A percentile compares a stretch with the other conserved stretches of the same genome.
phyloP scores from a whole-genome alignment of 2,113 vertebrate species.

The Spermophilus dauricus region DNA sequence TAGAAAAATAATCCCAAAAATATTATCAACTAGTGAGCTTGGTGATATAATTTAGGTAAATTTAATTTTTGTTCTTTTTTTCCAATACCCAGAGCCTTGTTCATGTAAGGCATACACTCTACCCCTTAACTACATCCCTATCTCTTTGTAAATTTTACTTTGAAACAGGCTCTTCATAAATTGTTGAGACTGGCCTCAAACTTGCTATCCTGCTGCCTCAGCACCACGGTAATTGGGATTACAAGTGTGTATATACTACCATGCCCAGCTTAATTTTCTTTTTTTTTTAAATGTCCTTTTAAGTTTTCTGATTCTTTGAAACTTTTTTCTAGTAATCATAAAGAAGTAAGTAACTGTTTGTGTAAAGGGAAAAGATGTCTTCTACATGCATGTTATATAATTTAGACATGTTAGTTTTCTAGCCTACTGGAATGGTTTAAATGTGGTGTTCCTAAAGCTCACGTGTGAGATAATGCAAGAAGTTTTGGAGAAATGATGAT shows the following conservation, averaged over 20 bases:
- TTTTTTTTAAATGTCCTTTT: not conserved
- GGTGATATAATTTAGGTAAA: slow-evolving; percentile 1
- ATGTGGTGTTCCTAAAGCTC: no score
- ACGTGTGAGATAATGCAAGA: no score
- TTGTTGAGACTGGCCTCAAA: not conserved
- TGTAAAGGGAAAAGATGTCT: slow-evolving; percentile 4
- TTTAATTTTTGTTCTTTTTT: not conserved
- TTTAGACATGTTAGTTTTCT: slow-evolving; percentile 63
- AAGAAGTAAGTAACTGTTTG: slow-evolving; percentile 4
- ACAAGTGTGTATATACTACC: not conserved
- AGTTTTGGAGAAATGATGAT: no score
- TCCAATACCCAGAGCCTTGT: not conserved
- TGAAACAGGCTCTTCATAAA: not conserved
- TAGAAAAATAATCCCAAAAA: not conserved
- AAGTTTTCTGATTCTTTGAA: slow-evolving; percentile 46
- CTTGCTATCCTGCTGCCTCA: not conserved
- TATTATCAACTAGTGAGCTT: slow-evolving; percentile 5
- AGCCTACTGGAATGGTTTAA: not conserved
- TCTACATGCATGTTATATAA: not conserved
- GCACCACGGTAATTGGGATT: not conserved
- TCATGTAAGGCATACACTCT: not conserved
- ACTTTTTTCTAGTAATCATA: not conserved
- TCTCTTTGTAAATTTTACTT: not conserved
- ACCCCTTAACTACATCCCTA: not conserved
- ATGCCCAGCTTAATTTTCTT: not conserved